Evolutionary conservation across 2,113 vertebrate genomes (phyloP), one percentile per base, ranked within the genome.

Genomic region (Callionymus lyra): DNA sequence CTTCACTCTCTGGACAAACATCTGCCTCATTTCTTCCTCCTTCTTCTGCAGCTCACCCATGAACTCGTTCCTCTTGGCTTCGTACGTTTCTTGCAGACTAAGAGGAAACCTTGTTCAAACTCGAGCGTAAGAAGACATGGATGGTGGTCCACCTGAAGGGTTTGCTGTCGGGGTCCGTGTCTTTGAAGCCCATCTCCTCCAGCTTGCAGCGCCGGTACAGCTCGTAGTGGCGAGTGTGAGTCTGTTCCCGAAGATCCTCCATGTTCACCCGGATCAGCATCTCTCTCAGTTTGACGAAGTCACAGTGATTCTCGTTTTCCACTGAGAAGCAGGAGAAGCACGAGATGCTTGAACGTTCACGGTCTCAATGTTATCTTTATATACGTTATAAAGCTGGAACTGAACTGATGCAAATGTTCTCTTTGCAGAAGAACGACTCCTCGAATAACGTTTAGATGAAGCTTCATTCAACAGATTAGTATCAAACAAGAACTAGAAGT

Each of bases 171-270:
- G 93, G 95, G 60, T 99, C 94, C 0, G 92, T 98, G 81, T 99
- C 95, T 73, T 99, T 94, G 52, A 99, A 99, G 27, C 95, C 95
- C 95, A 99, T 99, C 84, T 99, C 95, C 63, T 99, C 95, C 70
- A 99, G 85, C 45, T 99, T 99, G 71, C 95, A 99, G 42, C 95
- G 88, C 38, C 95, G 88, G 62, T 99, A 99, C 12, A 99, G 87
- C 79, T 99, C 94, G 2, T 99, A 99, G 70, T 99, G 95, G 17
- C 90, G 91, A 0, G 92, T 87, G 68, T 98, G 94, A 0, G 95
- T 98, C 82, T 99, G 93, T 70, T 99, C 95, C 2, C 95, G 87
- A 11, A 99, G 86, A 77, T 99, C 95, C 70, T 99, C 94, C 95
- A 99, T 99, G 83, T 99, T 99, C 56, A 99, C 90, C 0, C 93